Evolutionary conservation across 1,140 invertebrate species (phyloP).

Genomic region (Sminthurinus signatus): DNA sequence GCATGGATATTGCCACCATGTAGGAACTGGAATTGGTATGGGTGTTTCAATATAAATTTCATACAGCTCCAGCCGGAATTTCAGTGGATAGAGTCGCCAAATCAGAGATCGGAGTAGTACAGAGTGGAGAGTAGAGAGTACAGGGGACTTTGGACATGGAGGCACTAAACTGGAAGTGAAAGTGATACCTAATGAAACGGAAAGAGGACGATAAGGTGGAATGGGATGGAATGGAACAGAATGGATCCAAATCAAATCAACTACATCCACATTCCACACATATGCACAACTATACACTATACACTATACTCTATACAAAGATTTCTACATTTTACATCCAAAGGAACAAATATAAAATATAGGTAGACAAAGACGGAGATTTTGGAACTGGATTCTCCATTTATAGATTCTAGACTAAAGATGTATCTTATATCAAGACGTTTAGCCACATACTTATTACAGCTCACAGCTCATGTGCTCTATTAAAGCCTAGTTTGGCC

Average conservation of each 20-base stretch:
- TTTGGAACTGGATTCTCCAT: too few species aligned
- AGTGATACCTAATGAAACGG: conserved; percentile 21
- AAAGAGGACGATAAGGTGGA: conserved; percentile 21
- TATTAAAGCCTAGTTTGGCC: too few species aligned
- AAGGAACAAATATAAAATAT: neutral
- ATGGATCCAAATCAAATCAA: neutral
- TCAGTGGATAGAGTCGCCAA: neutral
- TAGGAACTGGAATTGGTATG: too few species aligned
- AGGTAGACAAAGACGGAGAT: neutral
- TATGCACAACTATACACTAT: neutral
- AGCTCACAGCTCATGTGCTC: too few species aligned
- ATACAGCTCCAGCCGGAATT: neutral
- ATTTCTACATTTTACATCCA: neutral
- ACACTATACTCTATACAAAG: neutral
- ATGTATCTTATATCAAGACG: too few species aligned
- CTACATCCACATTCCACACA: neutral
- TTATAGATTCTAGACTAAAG: too few species aligned
- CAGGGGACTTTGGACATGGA: neutral
- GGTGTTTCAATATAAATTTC: neutral
- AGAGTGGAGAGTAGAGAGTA: neutral
- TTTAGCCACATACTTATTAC: too few species aligned
- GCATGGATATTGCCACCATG: too few species aligned
- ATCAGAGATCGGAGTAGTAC: neutral
- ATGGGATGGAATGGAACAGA: neutral
- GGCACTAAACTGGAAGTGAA: neutral